Percentiles rank a stretch among this genome's conserved stretches.
Evolutionary conservation across 1,140 invertebrate genomes (phyloP).

Genomic region (Drosophila tropicalis): DNA sequence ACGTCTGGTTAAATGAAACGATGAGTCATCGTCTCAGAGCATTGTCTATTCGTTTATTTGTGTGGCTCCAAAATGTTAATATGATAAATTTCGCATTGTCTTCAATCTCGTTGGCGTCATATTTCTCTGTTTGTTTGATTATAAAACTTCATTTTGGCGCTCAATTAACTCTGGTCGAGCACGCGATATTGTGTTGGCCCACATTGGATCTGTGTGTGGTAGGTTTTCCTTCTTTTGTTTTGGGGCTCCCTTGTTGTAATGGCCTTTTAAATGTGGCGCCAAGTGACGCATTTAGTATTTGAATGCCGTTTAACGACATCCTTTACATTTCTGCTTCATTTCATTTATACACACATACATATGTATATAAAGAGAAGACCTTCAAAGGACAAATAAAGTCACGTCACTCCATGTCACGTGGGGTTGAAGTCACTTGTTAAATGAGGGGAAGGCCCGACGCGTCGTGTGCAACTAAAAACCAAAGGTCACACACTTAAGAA

Average conservation of each 20-base stretch:
- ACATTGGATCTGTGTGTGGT: constrained; percentile 32
- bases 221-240: neutral
- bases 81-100: constrained; percentile 65
- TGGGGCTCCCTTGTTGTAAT: constrained; percentile 24
- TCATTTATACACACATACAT: too few species aligned
- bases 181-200: constrained; percentile 59
- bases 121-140: constrained; percentile 50
- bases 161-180: constrained; percentile 66
- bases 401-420: constrained; percentile 1
- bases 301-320: constrained; percentile 5
- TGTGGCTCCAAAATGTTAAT: constrained; percentile 49
- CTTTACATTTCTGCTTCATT: constrained; percentile 8
- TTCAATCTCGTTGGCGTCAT: neutral
- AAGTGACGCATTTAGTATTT: constrained; percentile 20
- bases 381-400: constrained; percentile 3
- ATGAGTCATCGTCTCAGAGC: constrained; percentile 66
- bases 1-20: neutral
- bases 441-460: neutral
- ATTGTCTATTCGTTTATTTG: constrained; percentile 32
- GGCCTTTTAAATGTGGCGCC: constrained; percentile 52
- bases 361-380: constrained; percentile 31
- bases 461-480: neutral
- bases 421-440: constrained; percentile 1
- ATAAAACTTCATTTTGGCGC: constrained; percentile 72
- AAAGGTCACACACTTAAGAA: neutral